Conservation (phyloP, 2,113 vertebrate species). For the Xiphophorus maculatus region DNA sequence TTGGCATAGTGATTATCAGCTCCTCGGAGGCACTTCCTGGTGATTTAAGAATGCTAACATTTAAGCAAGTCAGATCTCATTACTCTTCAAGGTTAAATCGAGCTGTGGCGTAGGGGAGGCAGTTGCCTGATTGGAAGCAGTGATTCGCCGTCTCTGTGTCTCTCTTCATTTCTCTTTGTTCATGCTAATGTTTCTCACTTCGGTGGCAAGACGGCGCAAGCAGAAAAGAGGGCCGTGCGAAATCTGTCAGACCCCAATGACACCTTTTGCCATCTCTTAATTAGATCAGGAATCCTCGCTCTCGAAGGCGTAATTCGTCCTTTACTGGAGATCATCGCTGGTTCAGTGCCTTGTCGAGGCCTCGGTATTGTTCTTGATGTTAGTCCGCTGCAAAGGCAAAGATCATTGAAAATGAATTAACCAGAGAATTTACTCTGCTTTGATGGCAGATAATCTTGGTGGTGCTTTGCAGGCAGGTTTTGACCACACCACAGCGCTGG, state of each 20-base stretch:
- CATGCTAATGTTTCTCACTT: conserved; percentile 38
- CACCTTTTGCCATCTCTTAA: conserved; percentile 68
- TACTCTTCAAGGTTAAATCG: conserved; percentile 85
- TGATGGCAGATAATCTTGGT: not conserved
- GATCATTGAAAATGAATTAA: not conserved
- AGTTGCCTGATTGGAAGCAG: conserved; percentile 72
- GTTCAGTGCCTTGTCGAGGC: conserved; percentile 12
- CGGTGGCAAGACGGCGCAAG: conserved; percentile 31
- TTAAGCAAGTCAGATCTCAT: conserved; percentile 86
- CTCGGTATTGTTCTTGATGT: conserved; percentile 12
- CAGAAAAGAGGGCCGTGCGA: conserved; percentile 27
- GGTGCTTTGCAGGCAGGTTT: not conserved
- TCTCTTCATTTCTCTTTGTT: conserved; percentile 60
- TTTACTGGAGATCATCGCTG: conserved; percentile 41
- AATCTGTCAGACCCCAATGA: conserved; percentile 56
- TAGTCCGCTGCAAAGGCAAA: not conserved
- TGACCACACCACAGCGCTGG: too few relatives aligned
- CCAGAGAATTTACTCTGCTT: not conserved
- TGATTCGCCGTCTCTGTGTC: conserved; percentile 53
- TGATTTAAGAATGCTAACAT: conserved; percentile 88
- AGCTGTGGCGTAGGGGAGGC: conserved; percentile 68
- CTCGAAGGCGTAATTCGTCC: conserved; percentile 62
- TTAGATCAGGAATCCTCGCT: conserved; percentile 63
- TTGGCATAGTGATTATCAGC: conserved; percentile 85
- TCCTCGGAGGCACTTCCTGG: conserved; percentile 84